Evolutionary conservation across 92 coral and sea anemone genomes (phyloP).

Genomic region (Anthopleura xanthogrammica): DNA sequence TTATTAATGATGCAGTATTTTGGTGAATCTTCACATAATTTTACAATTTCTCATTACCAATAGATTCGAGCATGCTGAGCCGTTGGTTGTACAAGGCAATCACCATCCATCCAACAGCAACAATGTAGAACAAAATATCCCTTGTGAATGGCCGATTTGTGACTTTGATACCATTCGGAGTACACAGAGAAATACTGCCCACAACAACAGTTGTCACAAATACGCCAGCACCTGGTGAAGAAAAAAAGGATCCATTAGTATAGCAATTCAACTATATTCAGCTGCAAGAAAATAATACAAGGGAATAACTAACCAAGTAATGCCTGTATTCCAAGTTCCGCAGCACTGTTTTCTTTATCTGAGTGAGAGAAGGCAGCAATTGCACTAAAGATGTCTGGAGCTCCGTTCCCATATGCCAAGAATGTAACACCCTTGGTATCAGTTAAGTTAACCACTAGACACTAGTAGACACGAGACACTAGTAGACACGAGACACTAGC

Average conservation of each 20-base stretch:
- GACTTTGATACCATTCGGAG: conserved; percentile 55
- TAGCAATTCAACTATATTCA: too few relatives aligned
- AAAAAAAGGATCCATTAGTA: background rate
- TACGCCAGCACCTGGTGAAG: conserved; percentile 88
- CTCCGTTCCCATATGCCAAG: conserved; percentile 92
- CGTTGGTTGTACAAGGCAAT: conserved; percentile 63
- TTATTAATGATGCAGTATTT: too few relatives aligned
- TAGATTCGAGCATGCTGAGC: conserved; percentile 62
- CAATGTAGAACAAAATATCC: conserved; percentile 90
- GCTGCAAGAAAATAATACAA: background rate
- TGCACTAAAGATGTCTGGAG: conserved; percentile 97
- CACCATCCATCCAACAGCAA: conserved; percentile 87
- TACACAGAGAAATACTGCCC: conserved; percentile 65
- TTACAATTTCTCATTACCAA: conserved; percentile 47
- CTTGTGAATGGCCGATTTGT: conserved; percentile 82
- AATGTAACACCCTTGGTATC: conserved; percentile 21
- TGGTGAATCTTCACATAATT: too few relatives aligned
- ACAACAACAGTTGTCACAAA: conserved; percentile 98
- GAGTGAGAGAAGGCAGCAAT: conserved; percentile 72
- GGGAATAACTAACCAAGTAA: conserved; percentile 63
- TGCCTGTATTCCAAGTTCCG: conserved; percentile 83
- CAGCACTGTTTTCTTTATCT: conserved; percentile 33
- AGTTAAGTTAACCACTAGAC: background rate
- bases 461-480: too few relatives aligned
- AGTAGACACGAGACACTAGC: too few relatives aligned